Base-by-base conservation (phyloP, 2,888 invertebrate genomes). In the Caenorhabditis becei region DNA sequence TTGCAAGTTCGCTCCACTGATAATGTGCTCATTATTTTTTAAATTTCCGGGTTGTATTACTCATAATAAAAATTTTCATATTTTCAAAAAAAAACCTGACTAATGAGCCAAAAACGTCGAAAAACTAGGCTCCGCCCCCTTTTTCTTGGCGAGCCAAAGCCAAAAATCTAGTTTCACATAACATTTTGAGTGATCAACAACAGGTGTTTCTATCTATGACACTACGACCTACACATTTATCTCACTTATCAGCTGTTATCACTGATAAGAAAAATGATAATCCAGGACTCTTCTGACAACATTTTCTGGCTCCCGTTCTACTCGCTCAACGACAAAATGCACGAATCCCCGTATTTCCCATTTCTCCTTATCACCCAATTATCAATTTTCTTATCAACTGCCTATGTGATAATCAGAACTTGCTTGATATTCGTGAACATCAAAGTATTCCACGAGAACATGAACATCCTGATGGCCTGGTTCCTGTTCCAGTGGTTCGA, bases 391-490 rank as follows among this genome's bases (percentile, higher is more conserved):
- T 18, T 28, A 10, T 26, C 59, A 18, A 66, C 59, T 41, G 65
- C 59, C 16, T 74, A 59, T 41, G 18, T 59, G 10, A 51, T 66
- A 3, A 26, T 58, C n/a, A 7, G 65, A 47, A 66, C 59, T 0
- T 74, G 65, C 49, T 37, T 10, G 26, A 66, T 74, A 16, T 74
- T 74, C 8, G 28, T 74, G 16, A 18, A 10, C 11, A 59, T 53
- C 4, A 53, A 54, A 62, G 61, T 67, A 14, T 61, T 65, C 56
- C 74, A 77, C 41, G 61, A 67, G 44, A 67, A 77, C 51, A 67
- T 77, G 67, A 67, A 77, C 47, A 62, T 67, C 26, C 41, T 72
- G 20, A 72, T 72, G 71, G 62, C 62, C 32, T 72, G 71, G 71
- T 72, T 72, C 35, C 26, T 72, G 20, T 41, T 28, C 47, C 63